Conservation (phyloP, 1,140 invertebrate genomes). For the Meloidogyne exigua region DNA sequence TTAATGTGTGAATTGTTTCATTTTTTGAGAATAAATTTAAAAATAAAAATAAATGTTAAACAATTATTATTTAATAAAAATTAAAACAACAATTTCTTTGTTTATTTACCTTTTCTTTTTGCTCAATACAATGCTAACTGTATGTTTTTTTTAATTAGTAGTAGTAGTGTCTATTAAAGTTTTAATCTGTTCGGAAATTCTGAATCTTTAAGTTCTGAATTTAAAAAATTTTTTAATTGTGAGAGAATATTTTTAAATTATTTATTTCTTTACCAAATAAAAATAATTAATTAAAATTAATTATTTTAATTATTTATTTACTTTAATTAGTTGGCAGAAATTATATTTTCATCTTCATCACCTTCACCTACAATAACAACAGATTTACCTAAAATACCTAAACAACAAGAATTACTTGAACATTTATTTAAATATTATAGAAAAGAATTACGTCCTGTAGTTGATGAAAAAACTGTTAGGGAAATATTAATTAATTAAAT, state of each 20-base stretch:
- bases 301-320: neutral
- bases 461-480: slow-evolving; percentile 40
- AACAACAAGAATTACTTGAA: slow-evolving; percentile 33
- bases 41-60: neutral
- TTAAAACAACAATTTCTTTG: neutral
- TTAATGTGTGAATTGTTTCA: neutral
- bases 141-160: neutral
- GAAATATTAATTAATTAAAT: too few relatives aligned
- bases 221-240: too few relatives aligned
- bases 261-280: too few relatives aligned
- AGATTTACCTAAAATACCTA: neutral
- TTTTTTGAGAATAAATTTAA: neutral
- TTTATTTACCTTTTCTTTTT: neutral
- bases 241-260: too few relatives aligned
- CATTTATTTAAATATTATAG: slow-evolving; percentile 44
- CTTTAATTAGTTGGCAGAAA: neutral
- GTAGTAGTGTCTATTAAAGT: too few relatives aligned
- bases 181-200: too few relatives aligned
- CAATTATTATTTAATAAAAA: neutral
- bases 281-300: neutral
- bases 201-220: too few relatives aligned
- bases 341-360: neutral
- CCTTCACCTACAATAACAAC: neutral
- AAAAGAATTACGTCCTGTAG: slow-evolving; percentile 45
- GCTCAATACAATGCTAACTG: neutral